Conservation (phyloP, 2,888 invertebrate genomes). For the Adelognathus sp. region DNA sequence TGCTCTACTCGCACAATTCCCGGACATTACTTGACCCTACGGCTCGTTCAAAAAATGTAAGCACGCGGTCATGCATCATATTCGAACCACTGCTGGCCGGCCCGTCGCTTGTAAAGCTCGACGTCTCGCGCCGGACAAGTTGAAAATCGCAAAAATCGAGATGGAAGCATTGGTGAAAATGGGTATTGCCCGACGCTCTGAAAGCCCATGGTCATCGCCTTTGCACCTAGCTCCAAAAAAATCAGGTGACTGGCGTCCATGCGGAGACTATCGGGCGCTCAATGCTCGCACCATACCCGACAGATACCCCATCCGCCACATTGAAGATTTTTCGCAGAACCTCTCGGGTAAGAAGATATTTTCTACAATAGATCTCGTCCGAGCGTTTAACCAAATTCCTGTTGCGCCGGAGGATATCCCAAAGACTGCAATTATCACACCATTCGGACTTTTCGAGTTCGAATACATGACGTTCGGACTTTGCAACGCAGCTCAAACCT, state of each 20-base stretch:
- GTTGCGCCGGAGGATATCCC: constrained; percentile 52
- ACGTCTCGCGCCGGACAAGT: constrained; percentile 70
- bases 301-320: constrained; percentile 63
- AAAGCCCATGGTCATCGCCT: constrained; percentile 75
- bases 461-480: constrained; percentile 74
- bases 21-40: constrained; percentile 43
- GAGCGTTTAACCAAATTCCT: constrained; percentile 71
- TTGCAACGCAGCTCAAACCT: constrained; percentile 68
- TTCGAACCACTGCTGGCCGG: constrained; percentile 68
- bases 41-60: constrained; percentile 35
- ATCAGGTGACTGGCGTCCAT: constrained; percentile 71
- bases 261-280: constrained; percentile 75
- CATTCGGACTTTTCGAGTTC: too few relatives aligned
- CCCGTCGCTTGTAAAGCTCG: constrained; percentile 68
- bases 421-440: constrained; percentile 51
- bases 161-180: constrained; percentile 68
- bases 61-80: constrained; percentile 61
- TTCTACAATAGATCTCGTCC: constrained; percentile 63
- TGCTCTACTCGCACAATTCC: constrained; percentile 18
- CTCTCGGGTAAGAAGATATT: constrained; percentile 64
- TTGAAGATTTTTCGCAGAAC: constrained; percentile 52
- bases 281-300: constrained; percentile 69
- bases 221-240: constrained; percentile 74
- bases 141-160: constrained; percentile 67
- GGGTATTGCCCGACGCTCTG: constrained; percentile 67